Percentiles rank a stretch among this genome's conserved stretches.
These are phyloP conservation scores for Dendrolimus punctatus DNA, from an alignment of 1,140 invertebrate species.

Conservation along the genomic window DNA sequence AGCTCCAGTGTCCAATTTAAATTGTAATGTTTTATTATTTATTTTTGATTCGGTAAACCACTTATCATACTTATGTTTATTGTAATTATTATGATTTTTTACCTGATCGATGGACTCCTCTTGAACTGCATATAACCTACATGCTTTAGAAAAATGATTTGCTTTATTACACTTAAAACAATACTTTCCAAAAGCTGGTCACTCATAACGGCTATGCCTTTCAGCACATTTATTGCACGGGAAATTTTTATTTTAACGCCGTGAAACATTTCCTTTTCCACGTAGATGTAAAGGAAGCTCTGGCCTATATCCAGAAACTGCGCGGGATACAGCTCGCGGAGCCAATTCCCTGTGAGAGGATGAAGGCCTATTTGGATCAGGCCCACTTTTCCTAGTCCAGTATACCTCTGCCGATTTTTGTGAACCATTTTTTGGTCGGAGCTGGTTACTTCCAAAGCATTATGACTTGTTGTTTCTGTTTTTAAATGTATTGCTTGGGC, in stretches of 20 bases:
- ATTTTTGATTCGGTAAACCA: constrained; percentile 11
- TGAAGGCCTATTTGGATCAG: neutral
- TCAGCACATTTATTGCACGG: constrained; percentile 4
- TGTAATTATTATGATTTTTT: neutral
- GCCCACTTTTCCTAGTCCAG: neutral
- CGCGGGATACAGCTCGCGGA: neutral
- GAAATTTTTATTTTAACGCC: no score
- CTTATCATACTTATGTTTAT: neutral
- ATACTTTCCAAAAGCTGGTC: constrained; percentile 11
- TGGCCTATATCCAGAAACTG: neutral
- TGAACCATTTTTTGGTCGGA: neutral
- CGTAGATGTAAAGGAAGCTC: neutral
- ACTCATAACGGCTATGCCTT: constrained; percentile 3
- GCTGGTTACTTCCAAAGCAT: neutral
- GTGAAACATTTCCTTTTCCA: neutral
- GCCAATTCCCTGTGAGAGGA: neutral
- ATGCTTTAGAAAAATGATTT: constrained; percentile 13
- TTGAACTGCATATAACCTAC: constrained; percentile 7
- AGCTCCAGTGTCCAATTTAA: constrained; percentile 18
- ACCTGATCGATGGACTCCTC: constrained; percentile 11
- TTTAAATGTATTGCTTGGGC: constrained; percentile 2
- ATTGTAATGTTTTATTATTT: constrained; percentile 3
- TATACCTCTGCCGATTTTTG: neutral
- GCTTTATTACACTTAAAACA: constrained; percentile 8
- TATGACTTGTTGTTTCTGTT: neutral